Base-by-base conservation (phyloP, 2,113 vertebrate genomes). In the Gymnorhina tibicen region DNA sequence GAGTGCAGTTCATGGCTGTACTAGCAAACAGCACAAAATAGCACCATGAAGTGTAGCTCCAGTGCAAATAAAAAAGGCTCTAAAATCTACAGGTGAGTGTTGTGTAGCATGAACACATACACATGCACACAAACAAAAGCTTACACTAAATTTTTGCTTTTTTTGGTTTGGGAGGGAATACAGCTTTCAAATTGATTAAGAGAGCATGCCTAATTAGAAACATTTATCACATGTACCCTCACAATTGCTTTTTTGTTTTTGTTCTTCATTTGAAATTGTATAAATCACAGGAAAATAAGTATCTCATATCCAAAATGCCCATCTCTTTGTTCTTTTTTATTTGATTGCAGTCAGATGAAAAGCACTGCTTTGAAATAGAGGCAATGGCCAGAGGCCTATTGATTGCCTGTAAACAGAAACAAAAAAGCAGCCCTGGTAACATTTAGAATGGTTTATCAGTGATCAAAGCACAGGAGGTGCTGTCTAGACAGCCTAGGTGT, bases 291-390 rank as follows among this genome's bases (percentile, higher is more conserved):
- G 94, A 91, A 95, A 85, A 85, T 32, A 83, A 87, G 91, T 88
- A 95, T 87, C 92, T 94, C n/a, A 11, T 77, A 91, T 91, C 96
- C 90, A 89, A 44, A 95, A 93, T 96, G 73, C 84, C 93, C 96
- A 97, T 96, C 95, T 94, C 98, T 97, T 96, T 55, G 55, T 97
- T 96, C 97, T 91, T 63, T 91, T 97, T 72, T 87, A 70, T 97
- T 97, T 98, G 98, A 99, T 98, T 98, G 98, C 98, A 98, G 98
- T 98, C 98, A 98, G 98, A 98, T 98, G 98, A 98, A 98, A 98
- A 98, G 98, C 39, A 32, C 95, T 97, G 98, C 98, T 99, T 98
- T 99, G 98, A 99, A 99, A 98, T 96, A 64, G 95, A 98, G 97
- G 98, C 94, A 91, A 95, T 98, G 98, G 98, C 98, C 98, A 82